Conservation (phyloP, 2,888 invertebrate genomes). For the Nowickia ferox region DNA sequence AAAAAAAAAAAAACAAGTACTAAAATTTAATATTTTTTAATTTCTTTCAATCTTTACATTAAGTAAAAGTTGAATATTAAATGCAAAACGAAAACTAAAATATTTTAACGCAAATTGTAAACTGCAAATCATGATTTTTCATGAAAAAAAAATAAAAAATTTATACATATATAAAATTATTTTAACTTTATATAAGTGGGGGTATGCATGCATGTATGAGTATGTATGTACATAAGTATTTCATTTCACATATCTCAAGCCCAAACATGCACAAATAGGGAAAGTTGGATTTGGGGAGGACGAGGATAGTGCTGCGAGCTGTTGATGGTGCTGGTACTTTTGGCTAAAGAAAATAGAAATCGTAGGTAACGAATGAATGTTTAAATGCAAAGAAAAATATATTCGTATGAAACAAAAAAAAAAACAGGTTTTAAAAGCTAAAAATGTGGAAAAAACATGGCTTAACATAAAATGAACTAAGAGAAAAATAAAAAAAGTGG, state of each 20-base stretch:
- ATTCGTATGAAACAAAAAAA: not conserved
- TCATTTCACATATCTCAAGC: not conserved
- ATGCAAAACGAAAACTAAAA: constrained; percentile 10
- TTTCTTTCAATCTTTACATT: not conserved
- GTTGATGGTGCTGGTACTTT: constrained; percentile 30
- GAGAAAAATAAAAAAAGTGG: constrained; percentile 43
- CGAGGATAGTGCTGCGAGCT: not conserved
- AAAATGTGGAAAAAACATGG: constrained; percentile 19
- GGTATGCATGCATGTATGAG: constrained; percentile 1
- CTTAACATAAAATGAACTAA: not conserved
- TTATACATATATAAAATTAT: not conserved
- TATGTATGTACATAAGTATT: not conserved
- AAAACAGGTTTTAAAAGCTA: constrained; percentile 44
- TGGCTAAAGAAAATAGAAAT: constrained; percentile 40
- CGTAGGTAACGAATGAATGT: constrained; percentile 39
- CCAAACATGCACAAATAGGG: not conserved
- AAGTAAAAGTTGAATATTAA: constrained; percentile 41
- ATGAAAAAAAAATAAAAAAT: constrained; percentile 21
- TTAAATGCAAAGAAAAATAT: constrained; percentile 18
- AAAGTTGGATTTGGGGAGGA: not conserved
- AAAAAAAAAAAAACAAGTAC: not conserved
- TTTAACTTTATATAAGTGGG: constrained; percentile 49
- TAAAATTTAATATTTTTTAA: not conserved
- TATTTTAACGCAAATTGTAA: constrained; percentile 47
- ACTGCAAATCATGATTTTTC: constrained; percentile 56